phyloP scores from a whole-genome alignment of 2,797 vertebrate genomes.

The Simalia tracyae region DNA sequence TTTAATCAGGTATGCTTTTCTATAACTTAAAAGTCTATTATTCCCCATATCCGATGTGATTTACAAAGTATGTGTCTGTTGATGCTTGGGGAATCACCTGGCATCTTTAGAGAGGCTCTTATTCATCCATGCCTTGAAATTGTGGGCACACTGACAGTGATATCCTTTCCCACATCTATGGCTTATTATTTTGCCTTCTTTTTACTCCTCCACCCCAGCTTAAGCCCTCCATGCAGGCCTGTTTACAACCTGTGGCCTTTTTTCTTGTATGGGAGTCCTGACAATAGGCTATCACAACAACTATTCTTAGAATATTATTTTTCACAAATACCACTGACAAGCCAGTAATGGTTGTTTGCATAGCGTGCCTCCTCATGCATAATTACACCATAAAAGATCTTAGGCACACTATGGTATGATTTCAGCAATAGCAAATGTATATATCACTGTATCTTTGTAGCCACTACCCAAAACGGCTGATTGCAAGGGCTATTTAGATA shows the following conservation, averaged over 20 bases:
- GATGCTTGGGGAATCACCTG: neutral
- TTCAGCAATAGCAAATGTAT: neutral
- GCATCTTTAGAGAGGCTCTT: neutral
- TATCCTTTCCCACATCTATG: neutral
- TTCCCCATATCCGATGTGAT: neutral
- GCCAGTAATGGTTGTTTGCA: neutral
- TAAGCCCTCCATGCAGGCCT: neutral
- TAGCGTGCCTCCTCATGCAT: neutral
- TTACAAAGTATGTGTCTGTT: neutral
- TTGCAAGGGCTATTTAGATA: neutral
- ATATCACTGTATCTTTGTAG: neutral
- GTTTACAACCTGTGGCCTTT: neutral
- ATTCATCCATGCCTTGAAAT: neutral
- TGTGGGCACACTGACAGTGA: neutral
- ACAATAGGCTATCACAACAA: neutral
- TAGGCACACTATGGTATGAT: neutral
- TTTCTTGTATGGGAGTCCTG: neutral
- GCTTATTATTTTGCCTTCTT: neutral
- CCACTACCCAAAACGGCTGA: neutral
- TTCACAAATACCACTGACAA: neutral
- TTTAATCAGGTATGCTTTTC: neutral
- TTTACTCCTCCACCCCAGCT: neutral
- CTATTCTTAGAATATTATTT: neutral
- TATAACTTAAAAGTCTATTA: neutral
- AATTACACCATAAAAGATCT: neutral